Conservation (phyloP, 2,888 invertebrate genomes). For the Zygogramma bicolorata region DNA sequence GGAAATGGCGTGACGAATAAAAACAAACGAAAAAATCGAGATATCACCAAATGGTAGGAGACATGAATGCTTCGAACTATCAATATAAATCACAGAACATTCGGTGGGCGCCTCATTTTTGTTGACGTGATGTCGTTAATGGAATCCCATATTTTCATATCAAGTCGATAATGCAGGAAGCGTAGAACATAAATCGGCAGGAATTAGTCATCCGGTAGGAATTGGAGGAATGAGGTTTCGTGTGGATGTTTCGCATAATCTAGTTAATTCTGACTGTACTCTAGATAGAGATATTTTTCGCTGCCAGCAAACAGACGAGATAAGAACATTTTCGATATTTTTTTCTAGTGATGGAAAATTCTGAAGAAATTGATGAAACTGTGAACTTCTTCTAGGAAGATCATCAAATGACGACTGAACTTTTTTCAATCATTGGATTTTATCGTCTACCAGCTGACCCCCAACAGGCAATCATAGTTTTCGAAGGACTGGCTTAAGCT, state of each 20-base stretch:
- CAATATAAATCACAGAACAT: conserved; percentile 33
- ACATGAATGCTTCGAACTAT: conserved; percentile 21
- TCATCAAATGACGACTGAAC: no score
- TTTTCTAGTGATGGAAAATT: no score
- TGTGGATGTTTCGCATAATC: not conserved
- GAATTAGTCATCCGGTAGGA: not conserved
- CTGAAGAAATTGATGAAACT: no score
- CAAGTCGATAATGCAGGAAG: not conserved
- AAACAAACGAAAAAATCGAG: conserved; percentile 14
- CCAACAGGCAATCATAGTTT: no score
- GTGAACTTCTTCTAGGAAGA: no score
- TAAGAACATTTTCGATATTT: no score
- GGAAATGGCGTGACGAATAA: conserved; percentile 11
- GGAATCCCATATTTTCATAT: conserved; percentile 9
- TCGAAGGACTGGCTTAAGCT: no score
- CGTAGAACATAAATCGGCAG: not conserved
- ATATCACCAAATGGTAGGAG: conserved; percentile 33
- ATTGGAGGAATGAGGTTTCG: not conserved
- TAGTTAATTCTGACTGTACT: no score
- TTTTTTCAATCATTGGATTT: no score
- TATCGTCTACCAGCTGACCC: no score
- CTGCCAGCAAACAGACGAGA: no score
- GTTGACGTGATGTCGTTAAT: conserved; percentile 16
- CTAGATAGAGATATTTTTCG: no score
- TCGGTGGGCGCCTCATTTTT: conserved; percentile 23